Percentiles rank a stretch among this genome's conserved stretches.
Evolutionary conservation across 2,888 invertebrate species (phyloP).

Genomic region (Pollenia amentaria): DNA sequence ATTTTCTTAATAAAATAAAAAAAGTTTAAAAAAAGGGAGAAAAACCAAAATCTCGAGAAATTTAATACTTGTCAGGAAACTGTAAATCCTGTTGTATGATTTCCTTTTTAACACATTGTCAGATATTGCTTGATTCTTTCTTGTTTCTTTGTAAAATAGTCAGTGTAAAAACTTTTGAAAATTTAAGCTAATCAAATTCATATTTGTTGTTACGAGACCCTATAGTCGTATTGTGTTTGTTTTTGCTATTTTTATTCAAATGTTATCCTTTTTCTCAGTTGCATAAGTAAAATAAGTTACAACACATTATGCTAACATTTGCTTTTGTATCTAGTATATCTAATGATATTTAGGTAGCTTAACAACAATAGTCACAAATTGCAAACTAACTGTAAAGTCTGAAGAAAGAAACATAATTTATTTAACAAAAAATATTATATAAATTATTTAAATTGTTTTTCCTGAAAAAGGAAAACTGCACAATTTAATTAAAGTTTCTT

Average conservation of each 20-base stretch:
- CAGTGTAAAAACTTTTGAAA: slow-evolving; percentile 14
- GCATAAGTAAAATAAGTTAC: slow-evolving; percentile 2
- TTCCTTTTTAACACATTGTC: slow-evolving; percentile 62
- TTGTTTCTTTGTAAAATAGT: not conserved
- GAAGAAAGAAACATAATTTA: not conserved
- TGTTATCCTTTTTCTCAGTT: not conserved
- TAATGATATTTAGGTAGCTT: not conserved
- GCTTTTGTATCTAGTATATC: slow-evolving; percentile 7
- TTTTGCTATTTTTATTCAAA: slow-evolving; percentile 12
- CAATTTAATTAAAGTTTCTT: not conserved
- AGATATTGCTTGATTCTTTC: slow-evolving; percentile 13
- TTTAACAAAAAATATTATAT: slow-evolving; percentile 8
- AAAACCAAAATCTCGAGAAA: slow-evolving; percentile 1
- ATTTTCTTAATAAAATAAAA: not conserved
- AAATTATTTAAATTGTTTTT: slow-evolving; percentile 9
- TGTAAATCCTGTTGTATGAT: slow-evolving; percentile 58
- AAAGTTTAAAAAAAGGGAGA: not conserved
- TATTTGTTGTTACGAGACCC: slow-evolving; percentile 49
- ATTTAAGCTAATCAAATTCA: slow-evolving; percentile 63
- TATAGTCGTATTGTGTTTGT: slow-evolving; percentile 17
- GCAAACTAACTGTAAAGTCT: slow-evolving; percentile 41
- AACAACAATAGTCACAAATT: slow-evolving; percentile 58
- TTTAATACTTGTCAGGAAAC: slow-evolving; percentile 47
- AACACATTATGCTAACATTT: slow-evolving; percentile 20
- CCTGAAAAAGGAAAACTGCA: not conserved